Base-by-base conservation (phyloP, 2,888 invertebrate species). In the Patella caerulea region DNA sequence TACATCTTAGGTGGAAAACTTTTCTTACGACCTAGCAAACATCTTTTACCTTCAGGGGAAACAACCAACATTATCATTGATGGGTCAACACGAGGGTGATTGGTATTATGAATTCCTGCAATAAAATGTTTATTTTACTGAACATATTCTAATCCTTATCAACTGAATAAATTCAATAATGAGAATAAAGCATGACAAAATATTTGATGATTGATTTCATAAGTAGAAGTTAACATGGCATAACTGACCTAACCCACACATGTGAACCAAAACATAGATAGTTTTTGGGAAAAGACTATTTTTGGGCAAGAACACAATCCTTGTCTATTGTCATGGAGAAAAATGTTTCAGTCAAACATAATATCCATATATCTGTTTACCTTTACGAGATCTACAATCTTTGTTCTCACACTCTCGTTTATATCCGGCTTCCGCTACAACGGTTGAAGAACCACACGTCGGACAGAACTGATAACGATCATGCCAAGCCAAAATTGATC, bases 1-100 rank as follows among this genome's bases (percentile, higher is more conserved):
- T 90, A 94, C 91, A 93, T 92, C 72, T 93, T 92, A 17, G 89
- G 88, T 2, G 93, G 93, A 83, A 92, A 92, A 24, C 91, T 87
- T 29, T 91, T 90, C 79, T 93, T 92, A 34, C 93, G 86, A 2
- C 93, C 93, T 24, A 94, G 88, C 52, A 94, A 89, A 73, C 92
- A 91, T 77, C 90, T 89, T 74, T 90, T 89, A 59, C 91, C 88
- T 74, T 90, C 89, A 59, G 88, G 86, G 81, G 93, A 92, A 53
- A 92, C 87, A 56, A 94, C 92, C 29, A 93, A 87, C 83, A 92
- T 92, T 76, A 93, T 93, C 17, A 92, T 90, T 24, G 92, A 92
- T 3, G 93, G 93, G 79, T 92, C 92, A 9, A 90, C 86, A 19
- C 92, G 86, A 0, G 91, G 91, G 78, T 92, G 90, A 72, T 89